Base-by-base conservation (phyloP, 2,113 vertebrate species). In the Genyomyrus donnyi region DNA sequence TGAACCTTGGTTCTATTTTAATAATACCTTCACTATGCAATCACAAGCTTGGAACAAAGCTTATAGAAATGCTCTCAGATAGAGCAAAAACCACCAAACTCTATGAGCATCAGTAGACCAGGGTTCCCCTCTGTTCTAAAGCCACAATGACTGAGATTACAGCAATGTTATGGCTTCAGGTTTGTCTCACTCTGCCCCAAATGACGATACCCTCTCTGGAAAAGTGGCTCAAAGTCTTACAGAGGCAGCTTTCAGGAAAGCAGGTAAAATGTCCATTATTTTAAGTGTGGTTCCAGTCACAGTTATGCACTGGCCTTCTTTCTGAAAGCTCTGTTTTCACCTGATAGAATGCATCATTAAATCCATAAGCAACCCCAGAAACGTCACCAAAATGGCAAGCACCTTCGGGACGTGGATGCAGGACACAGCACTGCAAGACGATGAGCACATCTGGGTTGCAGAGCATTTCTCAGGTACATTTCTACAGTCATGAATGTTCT, bases 401-500 rank as follows among this genome's bases (percentile, higher is more conserved):
- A 98, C 97, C 0, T 99, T 96, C 91, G 97, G 98, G 88, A 95
- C 97, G 0, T 98, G 96, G 97, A 97, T 98, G 94, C 92, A 93
- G 42, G 98, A 99, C 74, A 94, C 95, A 0, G 94, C 95, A 0
- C 93, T 92, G 84, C 92, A 62, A 90, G 95, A 94, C 0, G 95
- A 97, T 11, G 95, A 95, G 1, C 95, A 94, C 50, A 96, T 96
- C 91, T 99, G 98, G 98, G 91, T 98, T 86, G 96, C 96, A 0
- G 95, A 94, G 35, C 98, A 99, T 91, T 99, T 99, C 91, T 97
- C 96, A 95, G 98, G 98, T 99, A 93, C 74, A 42, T 80, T 52
- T 49, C 42, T 80, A 11, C 19, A 5, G 24, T 27, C 39, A 2
- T 13, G 13, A 15, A 17, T 19, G 13, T 21, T 27, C 39, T 74